These are phyloP conservation scores for Melanocharis versteri DNA, from an alignment of 2,113 vertebrate species.

Conservation along the genomic window DNA sequence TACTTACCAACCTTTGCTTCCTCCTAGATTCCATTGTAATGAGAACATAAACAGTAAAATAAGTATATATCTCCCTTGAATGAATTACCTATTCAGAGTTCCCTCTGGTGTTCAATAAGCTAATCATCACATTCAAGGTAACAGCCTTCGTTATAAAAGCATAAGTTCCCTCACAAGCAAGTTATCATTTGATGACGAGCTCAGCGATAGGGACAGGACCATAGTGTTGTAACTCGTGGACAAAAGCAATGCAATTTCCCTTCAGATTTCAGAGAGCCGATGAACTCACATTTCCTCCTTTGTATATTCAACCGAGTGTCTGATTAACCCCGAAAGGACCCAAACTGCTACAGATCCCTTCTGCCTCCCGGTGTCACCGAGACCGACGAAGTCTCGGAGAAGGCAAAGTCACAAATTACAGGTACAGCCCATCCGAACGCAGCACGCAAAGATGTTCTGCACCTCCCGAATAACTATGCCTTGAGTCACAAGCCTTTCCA, in stretches of 20 bases:
- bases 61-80: background rate
- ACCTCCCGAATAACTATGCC: background rate
- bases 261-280: background rate
- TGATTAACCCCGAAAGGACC: background rate
- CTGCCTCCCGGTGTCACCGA: background rate
- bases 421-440: background rate
- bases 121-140: conserved; percentile 28
- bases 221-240: rapidly evolving
- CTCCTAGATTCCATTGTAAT: conserved; percentile 51
- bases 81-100: conserved; percentile 54
- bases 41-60: conserved; percentile 37
- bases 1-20: conserved; percentile 18
- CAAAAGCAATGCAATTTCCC: background rate
- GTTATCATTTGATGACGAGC: background rate
- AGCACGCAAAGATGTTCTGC: background rate
- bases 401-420: background rate
- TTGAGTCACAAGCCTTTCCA: background rate
- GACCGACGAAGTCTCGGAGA: background rate
- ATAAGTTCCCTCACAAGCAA: background rate
- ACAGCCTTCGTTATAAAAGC: background rate
- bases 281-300: background rate
- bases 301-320: background rate
- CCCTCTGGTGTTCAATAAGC: conserved; percentile 60
- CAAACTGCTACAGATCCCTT: background rate
- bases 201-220: background rate